These are phyloP conservation scores for Mercenaria mercenaria DNA, from an alignment of 1,140 invertebrate genomes.

Conservation along the genomic window DNA sequence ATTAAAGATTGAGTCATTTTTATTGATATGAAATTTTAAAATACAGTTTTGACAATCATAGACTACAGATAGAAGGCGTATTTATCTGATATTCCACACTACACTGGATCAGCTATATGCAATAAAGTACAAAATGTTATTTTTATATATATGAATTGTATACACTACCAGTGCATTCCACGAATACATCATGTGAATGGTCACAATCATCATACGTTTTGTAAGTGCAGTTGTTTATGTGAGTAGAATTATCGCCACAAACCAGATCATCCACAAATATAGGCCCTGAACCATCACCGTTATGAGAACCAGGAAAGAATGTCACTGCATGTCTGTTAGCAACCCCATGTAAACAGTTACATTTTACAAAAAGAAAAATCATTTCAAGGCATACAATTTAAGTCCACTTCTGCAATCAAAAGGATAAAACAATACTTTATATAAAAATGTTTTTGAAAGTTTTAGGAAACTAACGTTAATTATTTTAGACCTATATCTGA, in stretches of 20 bases:
- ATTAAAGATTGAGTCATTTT: no score
- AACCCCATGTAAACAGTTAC: not conserved
- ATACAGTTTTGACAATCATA: no score
- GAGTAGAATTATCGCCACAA: not conserved
- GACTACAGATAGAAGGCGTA: no score
- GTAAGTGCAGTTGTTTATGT: conserved; percentile 13
- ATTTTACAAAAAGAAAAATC: not conserved
- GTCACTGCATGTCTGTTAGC: not conserved
- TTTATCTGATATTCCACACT: no score
- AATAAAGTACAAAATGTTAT: no score
- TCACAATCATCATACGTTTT: conserved; percentile 8
- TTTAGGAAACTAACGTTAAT: not conserved
- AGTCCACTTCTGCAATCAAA: not conserved
- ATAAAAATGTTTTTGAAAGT: not conserved
- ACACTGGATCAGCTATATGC: no score
- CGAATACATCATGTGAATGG: not conserved
- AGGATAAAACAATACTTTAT: not conserved
- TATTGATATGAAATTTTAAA: no score
- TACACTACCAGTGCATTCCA: conserved; percentile 14
- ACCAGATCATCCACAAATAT: conserved; percentile 11
- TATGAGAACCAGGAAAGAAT: not conserved
- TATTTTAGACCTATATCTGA: not conserved
- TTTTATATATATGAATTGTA: no score
- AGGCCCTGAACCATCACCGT: not conserved
- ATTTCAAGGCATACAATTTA: not conserved